phyloP scores from a whole-genome alignment of 2,888 invertebrate genomes.

The Uloborus plumipes region DNA sequence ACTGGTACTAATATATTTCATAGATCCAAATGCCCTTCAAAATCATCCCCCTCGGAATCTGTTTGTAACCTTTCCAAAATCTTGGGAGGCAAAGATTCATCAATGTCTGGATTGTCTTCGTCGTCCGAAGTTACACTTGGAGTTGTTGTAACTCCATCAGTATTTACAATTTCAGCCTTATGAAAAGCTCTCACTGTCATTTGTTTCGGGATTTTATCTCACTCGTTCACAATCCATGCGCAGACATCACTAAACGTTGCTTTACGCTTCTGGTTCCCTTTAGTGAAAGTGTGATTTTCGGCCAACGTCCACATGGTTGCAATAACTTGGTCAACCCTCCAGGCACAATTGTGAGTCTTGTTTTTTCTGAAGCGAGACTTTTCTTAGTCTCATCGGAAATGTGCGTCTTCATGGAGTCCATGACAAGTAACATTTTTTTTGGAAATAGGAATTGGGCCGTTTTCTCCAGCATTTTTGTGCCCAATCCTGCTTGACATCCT shows the following conservation, averaged over 20 bases:
- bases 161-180: not conserved
- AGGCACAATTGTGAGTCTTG: not conserved
- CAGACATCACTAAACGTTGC: not conserved
- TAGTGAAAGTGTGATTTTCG: conserved; percentile 1
- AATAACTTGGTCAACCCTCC: not conserved
- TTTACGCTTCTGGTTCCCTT: not conserved
- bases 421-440: conserved; percentile 3
- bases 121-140: not conserved
- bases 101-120: conserved; percentile 4
- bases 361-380: not conserved
- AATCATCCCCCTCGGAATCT: not conserved
- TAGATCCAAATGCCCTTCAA: not conserved
- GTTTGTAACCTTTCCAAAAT: not conserved
- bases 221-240: not conserved
- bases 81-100: not conserved
- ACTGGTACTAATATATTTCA: too few species aligned
- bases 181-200: not conserved
- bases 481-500: not conserved
- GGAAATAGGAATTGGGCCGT: not conserved
- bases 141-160: not conserved
- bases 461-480: not conserved
- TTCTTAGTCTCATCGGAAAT: not conserved
- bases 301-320: conserved; percentile 1
- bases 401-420: conserved; percentile 1
- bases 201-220: not conserved